These are phyloP conservation scores for Rotaria socialis DNA, from an alignment of 2,888 invertebrate species.

Conservation along the genomic window DNA sequence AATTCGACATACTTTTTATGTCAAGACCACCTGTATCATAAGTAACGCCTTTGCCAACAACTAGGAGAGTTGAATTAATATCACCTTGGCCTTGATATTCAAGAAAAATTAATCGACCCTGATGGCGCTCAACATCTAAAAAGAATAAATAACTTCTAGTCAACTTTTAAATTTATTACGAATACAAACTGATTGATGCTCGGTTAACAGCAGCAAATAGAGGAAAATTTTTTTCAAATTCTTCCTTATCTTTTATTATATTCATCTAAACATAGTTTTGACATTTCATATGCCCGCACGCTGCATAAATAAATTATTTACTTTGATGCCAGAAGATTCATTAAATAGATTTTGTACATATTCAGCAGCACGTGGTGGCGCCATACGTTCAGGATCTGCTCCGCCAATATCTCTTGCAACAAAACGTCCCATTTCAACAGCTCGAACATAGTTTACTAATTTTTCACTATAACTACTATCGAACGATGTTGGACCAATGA, in stretches of 20 bases:
- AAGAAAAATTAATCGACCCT: slow-evolving; percentile 75
- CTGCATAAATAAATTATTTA: slow-evolving; percentile 52
- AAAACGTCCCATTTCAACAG: slow-evolving; percentile 70
- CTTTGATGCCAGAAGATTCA: slow-evolving; percentile 62
- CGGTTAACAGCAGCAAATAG: slow-evolving; percentile 63
- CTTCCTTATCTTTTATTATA: slow-evolving; percentile 65
- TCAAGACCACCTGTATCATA: slow-evolving; percentile 69
- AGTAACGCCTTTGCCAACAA: slow-evolving; percentile 78
- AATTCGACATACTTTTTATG: slow-evolving; percentile 67
- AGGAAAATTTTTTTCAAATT: slow-evolving; percentile 73
- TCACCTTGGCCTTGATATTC: slow-evolving; percentile 68
- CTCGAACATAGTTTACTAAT: slow-evolving; percentile 66
- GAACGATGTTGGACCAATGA: slow-evolving; percentile 49
- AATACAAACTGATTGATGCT: slow-evolving; percentile 67
- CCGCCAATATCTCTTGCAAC: slow-evolving; percentile 69
- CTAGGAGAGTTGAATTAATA: slow-evolving; percentile 69
- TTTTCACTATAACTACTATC: slow-evolving; percentile 50
- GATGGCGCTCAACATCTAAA: slow-evolving; percentile 60
- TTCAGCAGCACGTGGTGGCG: slow-evolving; percentile 72
- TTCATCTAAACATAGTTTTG: slow-evolving; percentile 50
- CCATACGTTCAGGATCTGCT: slow-evolving; percentile 85
- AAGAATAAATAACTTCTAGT: not conserved
- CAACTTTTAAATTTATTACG: slow-evolving; percentile 26
- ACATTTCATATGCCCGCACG: not conserved
- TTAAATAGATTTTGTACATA: slow-evolving; percentile 69